phyloP scores from a whole-genome alignment of 2,113 vertebrate species.

The Conger conger region DNA sequence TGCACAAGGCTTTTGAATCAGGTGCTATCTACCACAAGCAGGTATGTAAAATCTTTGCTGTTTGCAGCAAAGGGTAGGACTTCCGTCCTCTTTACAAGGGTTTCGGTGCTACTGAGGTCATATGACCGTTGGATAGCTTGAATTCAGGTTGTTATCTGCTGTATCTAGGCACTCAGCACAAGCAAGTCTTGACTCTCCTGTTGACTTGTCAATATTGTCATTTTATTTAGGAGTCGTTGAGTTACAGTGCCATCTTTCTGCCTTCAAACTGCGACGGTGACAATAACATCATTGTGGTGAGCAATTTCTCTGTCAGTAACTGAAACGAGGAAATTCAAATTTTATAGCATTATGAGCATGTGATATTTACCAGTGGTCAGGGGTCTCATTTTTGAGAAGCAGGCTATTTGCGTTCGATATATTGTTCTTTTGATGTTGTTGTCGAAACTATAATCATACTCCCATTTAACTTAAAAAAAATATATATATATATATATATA shows the following conservation, averaged over 20 bases:
- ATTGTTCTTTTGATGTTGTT: too few species aligned
- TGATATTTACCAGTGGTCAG: too few species aligned
- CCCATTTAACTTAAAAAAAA: too few species aligned
- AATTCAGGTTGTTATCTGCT: neutral
- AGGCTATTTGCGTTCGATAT: too few species aligned
- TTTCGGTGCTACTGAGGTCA: slow-evolving; percentile 24
- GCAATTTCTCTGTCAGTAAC: neutral
- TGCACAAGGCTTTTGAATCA: neutral
- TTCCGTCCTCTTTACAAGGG: slow-evolving; percentile 20
- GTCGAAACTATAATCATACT: too few species aligned
- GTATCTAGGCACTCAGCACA: neutral
- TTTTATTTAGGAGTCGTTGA: too few species aligned
- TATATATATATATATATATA: too few species aligned
- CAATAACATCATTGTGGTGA: neutral
- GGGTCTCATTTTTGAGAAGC: too few species aligned
- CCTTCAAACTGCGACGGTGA: too few species aligned
- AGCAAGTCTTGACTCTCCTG: neutral
- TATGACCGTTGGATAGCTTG: slow-evolving; percentile 20
- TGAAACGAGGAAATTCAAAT: neutral
- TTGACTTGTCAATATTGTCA: too few species aligned
- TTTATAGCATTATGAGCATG: neutral
- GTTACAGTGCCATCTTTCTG: too few species aligned
- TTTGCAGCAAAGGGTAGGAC: neutral
- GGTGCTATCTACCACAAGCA: neutral
- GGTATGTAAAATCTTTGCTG: slow-evolving; percentile 8